phyloP scores from a whole-genome alignment of 2,113 vertebrate genomes.

The Echinops telfairi region DNA sequence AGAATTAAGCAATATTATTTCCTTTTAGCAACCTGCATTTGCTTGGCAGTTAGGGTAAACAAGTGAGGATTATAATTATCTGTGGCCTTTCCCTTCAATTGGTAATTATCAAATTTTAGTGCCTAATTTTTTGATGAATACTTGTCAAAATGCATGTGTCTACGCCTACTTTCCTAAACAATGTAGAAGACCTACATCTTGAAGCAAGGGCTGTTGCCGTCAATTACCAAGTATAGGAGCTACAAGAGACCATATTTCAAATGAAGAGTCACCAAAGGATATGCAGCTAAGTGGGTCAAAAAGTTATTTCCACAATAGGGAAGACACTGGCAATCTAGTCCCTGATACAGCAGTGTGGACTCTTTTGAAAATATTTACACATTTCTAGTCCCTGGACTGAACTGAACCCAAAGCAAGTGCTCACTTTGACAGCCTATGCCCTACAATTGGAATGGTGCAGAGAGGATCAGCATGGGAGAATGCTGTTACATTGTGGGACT shows the following conservation, averaged over 20 bases:
- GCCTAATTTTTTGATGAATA: background rate
- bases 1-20: background rate
- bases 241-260: conserved; percentile 53
- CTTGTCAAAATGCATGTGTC: background rate
- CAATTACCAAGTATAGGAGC: background rate
- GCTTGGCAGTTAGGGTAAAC: background rate
- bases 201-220: conserved; percentile 13
- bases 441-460: too few species aligned
- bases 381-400: conserved; percentile 68
- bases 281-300: fast-evolving
- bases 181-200: background rate
- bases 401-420: conserved; percentile 68
- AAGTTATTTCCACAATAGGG: conserved; percentile 37
- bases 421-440: too few species aligned
- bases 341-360: conserved; percentile 23
- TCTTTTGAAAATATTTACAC: conserved; percentile 51
- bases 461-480: too few species aligned
- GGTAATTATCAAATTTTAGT: background rate
- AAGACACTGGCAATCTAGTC: conserved; percentile 8
- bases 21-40: background rate
- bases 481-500: too few species aligned
- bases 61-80: background rate
- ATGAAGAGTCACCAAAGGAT: conserved; percentile 10
- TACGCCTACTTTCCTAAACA: background rate
- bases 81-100: background rate